A percentile compares a stretch with the other conserved stretches of the same genome.
Conservation (phyloP, 2,797 vertebrate species). For the Semaprochilodus insignis region DNA sequence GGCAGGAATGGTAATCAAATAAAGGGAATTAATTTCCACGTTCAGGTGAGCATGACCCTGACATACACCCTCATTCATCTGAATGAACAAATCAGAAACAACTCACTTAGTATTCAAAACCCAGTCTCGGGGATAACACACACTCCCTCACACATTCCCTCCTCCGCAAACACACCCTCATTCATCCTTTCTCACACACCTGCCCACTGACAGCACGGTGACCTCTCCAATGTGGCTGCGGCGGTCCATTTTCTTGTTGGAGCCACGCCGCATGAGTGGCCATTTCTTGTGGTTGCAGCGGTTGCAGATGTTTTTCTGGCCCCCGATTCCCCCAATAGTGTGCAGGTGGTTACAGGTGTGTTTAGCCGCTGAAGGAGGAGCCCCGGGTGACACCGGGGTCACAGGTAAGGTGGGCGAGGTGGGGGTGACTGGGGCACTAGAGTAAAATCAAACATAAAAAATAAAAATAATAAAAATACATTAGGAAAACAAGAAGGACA, state of each 20-base stretch:
- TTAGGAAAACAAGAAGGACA: neutral
- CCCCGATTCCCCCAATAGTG: constrained; percentile 86
- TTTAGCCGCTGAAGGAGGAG: constrained; percentile 76
- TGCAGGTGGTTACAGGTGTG: constrained; percentile 92
- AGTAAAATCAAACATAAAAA: constrained; percentile 1
- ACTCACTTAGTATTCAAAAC: constrained; percentile 12
- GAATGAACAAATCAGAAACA: constrained; percentile 15
- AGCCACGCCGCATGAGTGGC: constrained; percentile 85
- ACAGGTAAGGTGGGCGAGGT: constrained; percentile 65
- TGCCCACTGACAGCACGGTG: constrained; percentile 94
- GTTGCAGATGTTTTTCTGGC: constrained; percentile 85
- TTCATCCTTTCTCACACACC: constrained; percentile 71
- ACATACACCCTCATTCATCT: constrained; percentile 1
- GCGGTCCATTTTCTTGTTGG: constrained; percentile 73
- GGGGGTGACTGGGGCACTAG: constrained; percentile 64
- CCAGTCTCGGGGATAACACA: constrained; percentile 17
- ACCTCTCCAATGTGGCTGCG: constrained; percentile 84
- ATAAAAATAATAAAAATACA: neutral
- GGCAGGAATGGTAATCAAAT: constrained; percentile 17
- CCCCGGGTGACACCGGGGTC: constrained; percentile 81
- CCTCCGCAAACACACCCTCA: constrained; percentile 21
- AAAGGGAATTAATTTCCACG: constrained; percentile 12
- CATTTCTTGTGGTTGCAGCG: constrained; percentile 93
- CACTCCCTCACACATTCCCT: constrained; percentile 2
- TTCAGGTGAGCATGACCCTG: constrained; percentile 2